phyloP scores from a whole-genome alignment of 2,113 vertebrate genomes.

The Ctenomys sociabilis region DNA sequence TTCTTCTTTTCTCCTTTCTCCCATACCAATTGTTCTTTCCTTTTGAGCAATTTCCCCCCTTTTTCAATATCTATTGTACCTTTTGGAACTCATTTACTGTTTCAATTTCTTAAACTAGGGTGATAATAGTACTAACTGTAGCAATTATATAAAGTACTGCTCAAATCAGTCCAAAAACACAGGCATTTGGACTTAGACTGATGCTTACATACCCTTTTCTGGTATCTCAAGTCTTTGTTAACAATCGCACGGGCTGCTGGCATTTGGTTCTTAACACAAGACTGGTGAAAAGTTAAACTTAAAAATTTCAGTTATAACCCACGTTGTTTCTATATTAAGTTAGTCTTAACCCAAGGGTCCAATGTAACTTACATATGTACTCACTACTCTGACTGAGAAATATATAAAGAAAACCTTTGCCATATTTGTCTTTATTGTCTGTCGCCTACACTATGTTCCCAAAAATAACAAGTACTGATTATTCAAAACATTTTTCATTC shows the following conservation, averaged over 20 bases:
- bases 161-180: too few species aligned
- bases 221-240: too few species aligned
- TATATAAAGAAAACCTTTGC: neutral
- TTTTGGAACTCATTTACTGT: too few species aligned
- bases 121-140: too few species aligned
- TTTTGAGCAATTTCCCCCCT: too few species aligned
- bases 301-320: neutral
- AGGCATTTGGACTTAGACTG: too few species aligned
- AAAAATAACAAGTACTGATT: neutral
- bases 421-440: neutral
- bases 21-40: too few species aligned
- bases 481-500: constrained; percentile 7
- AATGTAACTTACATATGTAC: neutral
- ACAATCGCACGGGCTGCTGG: neutral
- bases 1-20: too few species aligned
- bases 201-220: too few species aligned
- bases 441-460: neutral
- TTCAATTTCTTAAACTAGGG: too few species aligned
- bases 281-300: neutral
- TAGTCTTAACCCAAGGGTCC: neutral
- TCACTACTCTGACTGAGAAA: neutral
- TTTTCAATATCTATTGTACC: too few species aligned
- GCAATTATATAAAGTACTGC: too few species aligned
- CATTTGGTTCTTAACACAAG: neutral
- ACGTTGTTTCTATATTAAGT: neutral